Evolutionary conservation across 2,888 invertebrate species (phyloP).

Genomic region (Stegophylla sp.): DNA sequence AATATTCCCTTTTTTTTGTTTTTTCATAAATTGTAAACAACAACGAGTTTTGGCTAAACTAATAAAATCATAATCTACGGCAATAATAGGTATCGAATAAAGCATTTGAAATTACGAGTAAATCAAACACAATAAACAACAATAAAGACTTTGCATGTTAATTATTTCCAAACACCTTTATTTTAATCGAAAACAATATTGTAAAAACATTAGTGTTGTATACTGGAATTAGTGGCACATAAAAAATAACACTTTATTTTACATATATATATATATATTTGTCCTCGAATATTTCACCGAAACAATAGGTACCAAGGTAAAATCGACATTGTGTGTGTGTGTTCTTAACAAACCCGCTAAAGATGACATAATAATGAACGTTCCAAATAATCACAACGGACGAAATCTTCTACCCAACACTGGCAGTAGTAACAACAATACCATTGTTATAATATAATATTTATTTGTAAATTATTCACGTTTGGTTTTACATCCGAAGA

Average conservation of each 20-base stretch:
- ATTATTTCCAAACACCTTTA: background rate
- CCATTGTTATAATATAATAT: constrained; percentile 1
- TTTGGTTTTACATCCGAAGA: too few relatives aligned
- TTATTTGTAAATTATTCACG: background rate
- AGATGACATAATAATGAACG: background rate
- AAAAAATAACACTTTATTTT: background rate
- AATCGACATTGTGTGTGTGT: constrained; percentile 9
- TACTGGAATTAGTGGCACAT: background rate
- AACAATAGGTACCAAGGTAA: constrained; percentile 17
- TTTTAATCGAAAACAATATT: background rate
- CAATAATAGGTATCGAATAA: too few relatives aligned
- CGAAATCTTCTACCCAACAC: background rate
- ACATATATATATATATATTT: constrained; percentile 3
- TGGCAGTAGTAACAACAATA: background rate
- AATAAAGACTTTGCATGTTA: too few relatives aligned
- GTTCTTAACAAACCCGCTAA: constrained; percentile 8
- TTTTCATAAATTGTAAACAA: too few relatives aligned
- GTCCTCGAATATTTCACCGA: constrained; percentile 21
- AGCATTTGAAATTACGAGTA: too few relatives aligned
- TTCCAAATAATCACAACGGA: background rate
- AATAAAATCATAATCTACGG: background rate
- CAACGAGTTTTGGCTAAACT: too few relatives aligned
- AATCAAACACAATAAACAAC: too few relatives aligned
- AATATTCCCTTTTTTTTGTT: too few relatives aligned
- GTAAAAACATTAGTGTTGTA: background rate